A percentile compares a stretch with the other conserved stretches of the same genome.
phyloP scores from a whole-genome alignment of 2,797 vertebrate genomes.

The Acanthurus leucopareius region DNA sequence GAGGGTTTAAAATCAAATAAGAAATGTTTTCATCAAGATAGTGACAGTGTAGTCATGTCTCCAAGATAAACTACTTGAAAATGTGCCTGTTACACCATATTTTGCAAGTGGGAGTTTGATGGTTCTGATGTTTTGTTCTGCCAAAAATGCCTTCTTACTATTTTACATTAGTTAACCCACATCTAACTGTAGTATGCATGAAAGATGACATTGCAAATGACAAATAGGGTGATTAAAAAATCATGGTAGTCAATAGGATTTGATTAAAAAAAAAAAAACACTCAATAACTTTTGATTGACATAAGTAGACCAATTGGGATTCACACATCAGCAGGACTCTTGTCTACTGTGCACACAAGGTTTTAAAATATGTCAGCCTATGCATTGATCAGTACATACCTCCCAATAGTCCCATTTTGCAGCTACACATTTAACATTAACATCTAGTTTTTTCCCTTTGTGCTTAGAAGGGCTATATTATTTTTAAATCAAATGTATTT shows the following conservation, averaged over 20 bases:
- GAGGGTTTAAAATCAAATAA: background rate
- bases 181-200: background rate
- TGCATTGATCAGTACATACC: background rate
- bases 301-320: background rate
- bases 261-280: background rate
- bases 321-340: background rate
- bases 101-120: background rate
- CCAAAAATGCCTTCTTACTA: background rate
- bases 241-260: background rate
- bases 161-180: background rate
- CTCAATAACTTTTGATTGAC: background rate
- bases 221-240: background rate
- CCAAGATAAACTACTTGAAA: background rate
- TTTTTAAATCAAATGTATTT: background rate
- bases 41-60: background rate
- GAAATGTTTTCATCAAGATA: conserved; percentile 15
- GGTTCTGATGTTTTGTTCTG: background rate
- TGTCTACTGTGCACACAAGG: background rate
- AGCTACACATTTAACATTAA: background rate
- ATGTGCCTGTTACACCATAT: background rate
- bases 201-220: background rate
- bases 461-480: background rate
- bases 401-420: background rate
- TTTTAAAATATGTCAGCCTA: background rate
- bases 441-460: background rate